Conservation (phyloP, 2,888 invertebrate genomes). For the Willowsia nigromaculata region DNA sequence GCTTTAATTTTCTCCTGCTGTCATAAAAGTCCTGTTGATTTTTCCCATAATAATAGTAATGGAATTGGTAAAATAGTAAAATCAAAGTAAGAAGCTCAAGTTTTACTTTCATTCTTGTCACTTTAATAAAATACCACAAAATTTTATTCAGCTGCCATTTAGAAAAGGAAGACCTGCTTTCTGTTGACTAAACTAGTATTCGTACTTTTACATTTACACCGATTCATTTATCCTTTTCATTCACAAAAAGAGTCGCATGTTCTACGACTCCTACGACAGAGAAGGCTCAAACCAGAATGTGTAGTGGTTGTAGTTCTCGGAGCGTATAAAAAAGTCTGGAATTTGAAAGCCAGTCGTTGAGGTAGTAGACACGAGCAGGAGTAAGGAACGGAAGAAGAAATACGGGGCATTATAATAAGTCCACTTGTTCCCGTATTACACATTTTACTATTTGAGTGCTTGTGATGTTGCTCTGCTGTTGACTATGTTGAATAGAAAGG, state of each 20-base stretch:
- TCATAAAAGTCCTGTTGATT: too few species aligned
- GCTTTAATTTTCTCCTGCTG: too few species aligned
- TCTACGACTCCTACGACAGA: neutral
- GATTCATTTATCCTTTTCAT: conserved; percentile 66
- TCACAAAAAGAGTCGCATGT: conserved; percentile 30
- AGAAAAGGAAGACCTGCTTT: too few species aligned
- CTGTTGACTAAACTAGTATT: conserved; percentile 18
- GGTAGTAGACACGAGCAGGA: neutral
- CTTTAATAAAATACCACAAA: too few species aligned
- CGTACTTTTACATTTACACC: neutral
- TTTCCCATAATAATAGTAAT: too few species aligned
- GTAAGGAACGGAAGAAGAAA: conserved; percentile 44
- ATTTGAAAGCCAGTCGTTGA: conserved; percentile 12
- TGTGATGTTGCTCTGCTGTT: neutral
- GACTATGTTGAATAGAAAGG: neutral
- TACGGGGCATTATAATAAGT: conserved; percentile 53
- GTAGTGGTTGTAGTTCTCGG: neutral
- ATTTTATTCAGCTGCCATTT: too few species aligned
- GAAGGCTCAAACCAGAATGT: neutral
- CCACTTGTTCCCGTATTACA: neutral
- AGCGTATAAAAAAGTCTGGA: conserved; percentile 48
- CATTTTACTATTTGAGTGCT: neutral
- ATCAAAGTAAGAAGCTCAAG: too few species aligned
- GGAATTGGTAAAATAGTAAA: too few species aligned
- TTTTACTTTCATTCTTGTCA: too few species aligned